phyloP scores from a whole-genome alignment of 2,113 vertebrate species.

The Poicephalus gulielmi region DNA sequence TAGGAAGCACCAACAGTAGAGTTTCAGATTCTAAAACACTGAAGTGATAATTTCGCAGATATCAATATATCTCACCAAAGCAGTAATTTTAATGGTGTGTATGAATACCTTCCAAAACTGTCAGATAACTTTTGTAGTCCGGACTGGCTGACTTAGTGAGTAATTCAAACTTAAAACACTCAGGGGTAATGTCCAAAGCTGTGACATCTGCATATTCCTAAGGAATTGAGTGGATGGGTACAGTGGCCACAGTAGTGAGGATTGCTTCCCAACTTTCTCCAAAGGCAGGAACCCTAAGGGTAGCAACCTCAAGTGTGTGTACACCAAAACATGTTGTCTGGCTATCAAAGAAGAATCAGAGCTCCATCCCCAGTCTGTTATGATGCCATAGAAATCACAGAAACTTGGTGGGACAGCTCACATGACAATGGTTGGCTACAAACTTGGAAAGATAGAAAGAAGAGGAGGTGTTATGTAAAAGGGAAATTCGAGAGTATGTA shows the following conservation, averaged over 20 bases:
- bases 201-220: neutral
- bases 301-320: neutral
- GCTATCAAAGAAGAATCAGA: neutral
- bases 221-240: neutral
- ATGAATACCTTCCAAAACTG: neutral
- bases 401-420: neutral
- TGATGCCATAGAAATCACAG: neutral
- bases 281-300: neutral
- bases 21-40: neutral
- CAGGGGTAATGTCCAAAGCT: neutral
- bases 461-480: neutral
- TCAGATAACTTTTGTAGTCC: accelerated
- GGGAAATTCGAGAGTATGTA: neutral
- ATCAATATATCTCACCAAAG: neutral
- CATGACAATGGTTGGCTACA: too few relatives aligned
- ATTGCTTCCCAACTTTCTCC: neutral
- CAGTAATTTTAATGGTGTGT: neutral
- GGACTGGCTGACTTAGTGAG: neutral
- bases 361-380: neutral
- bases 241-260: too few relatives aligned
- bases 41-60: neutral
- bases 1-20: neutral
- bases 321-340: neutral
- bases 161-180: neutral
- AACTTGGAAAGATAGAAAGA: neutral